These are phyloP conservation scores for Scaptodrosophila latifasciaeformis DNA, from an alignment of 2,888 invertebrate species.

Conservation along the genomic window DNA sequence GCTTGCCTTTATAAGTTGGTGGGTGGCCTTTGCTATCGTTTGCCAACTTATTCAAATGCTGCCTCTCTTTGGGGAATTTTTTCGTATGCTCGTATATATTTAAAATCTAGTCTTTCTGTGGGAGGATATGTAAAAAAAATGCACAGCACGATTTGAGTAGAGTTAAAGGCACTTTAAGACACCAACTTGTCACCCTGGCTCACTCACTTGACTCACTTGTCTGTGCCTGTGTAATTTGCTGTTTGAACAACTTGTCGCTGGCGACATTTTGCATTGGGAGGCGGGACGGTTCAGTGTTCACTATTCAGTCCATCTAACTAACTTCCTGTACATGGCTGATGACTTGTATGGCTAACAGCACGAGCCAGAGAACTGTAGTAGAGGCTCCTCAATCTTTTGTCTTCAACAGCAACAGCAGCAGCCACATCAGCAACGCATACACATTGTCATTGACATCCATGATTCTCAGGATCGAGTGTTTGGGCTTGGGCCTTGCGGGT, in stretches of 20 bases:
- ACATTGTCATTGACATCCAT: too few relatives aligned
- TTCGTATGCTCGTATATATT: not conserved
- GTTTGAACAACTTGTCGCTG: conserved; percentile 51
- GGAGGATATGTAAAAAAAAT: not conserved
- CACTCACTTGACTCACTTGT: not conserved
- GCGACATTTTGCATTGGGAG: conserved; percentile 58
- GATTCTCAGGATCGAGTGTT: too few relatives aligned
- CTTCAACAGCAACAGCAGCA: conserved; percentile 33
- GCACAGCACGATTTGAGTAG: conserved; percentile 5
- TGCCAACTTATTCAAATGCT: conserved; percentile 33
- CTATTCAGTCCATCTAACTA: conserved; percentile 49
- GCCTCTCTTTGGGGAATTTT: not conserved
- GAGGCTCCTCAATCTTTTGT: conserved; percentile 54
- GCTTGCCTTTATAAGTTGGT: not conserved
- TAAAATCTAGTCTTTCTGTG: not conserved
- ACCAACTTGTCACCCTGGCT: too few relatives aligned
- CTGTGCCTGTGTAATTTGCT: conserved; percentile 33
- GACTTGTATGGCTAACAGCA: conserved; percentile 48
- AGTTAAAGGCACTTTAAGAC: conserved; percentile 18
- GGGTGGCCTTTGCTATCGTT: too few relatives aligned
- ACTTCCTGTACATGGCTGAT: conserved; percentile 64
- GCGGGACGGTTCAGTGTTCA: too few relatives aligned
- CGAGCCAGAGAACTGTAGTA: not conserved
- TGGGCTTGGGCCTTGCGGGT: not conserved
- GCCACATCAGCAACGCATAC: not conserved